phyloP scores from a whole-genome alignment of 2,113 vertebrate genomes.

The Embiotoca jacksoni region DNA sequence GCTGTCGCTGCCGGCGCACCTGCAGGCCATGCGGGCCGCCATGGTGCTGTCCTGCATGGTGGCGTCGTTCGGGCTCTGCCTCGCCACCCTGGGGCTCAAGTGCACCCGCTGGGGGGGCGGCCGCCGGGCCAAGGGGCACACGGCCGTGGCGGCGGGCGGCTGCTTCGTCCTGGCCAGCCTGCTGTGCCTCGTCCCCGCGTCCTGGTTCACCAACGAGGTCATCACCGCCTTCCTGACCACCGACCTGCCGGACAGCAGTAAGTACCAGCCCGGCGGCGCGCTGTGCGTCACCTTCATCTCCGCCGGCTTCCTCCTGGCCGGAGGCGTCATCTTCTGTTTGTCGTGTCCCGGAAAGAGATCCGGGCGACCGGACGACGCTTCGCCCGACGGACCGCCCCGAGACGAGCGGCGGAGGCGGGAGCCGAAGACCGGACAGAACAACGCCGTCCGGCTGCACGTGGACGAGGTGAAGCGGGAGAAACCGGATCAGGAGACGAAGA shows the following conservation, averaged over 20 bases:
- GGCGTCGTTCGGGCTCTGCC: slow-evolving; percentile 88
- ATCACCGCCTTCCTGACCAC: slow-evolving; percentile 88
- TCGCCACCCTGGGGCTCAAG: slow-evolving; percentile 90
- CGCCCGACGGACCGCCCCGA: slow-evolving; percentile 41
- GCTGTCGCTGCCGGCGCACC: slow-evolving; percentile 87
- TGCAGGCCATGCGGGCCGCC: slow-evolving; percentile 88
- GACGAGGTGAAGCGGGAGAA: slow-evolving; percentile 29
- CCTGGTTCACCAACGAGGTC: slow-evolving; percentile 93
- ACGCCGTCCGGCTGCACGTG: slow-evolving; percentile 51
- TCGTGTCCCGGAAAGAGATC: slow-evolving; percentile 85
- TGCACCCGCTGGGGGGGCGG: slow-evolving; percentile 92
- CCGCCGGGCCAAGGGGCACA: slow-evolving; percentile 86
- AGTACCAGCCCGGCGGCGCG: slow-evolving; percentile 91
- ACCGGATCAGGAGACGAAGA: slow-evolving; percentile 40
- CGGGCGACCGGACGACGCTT: slow-evolving; percentile 64
- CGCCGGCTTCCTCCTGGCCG: slow-evolving; percentile 87
- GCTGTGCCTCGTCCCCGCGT: slow-evolving; percentile 88
- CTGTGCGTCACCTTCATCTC: slow-evolving; percentile 92
- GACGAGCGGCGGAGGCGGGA: slow-evolving; percentile 16
- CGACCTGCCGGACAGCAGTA: slow-evolving; percentile 88
- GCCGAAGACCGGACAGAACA: slow-evolving; percentile 40
- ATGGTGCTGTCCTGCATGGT: slow-evolving; percentile 93
- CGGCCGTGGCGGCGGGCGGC: slow-evolving; percentile 88
- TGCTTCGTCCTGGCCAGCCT: slow-evolving; percentile 89
- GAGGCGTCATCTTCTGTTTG: slow-evolving; percentile 90